Conservation (phyloP, 2,888 invertebrate genomes). For the Campoplex nolae region DNA sequence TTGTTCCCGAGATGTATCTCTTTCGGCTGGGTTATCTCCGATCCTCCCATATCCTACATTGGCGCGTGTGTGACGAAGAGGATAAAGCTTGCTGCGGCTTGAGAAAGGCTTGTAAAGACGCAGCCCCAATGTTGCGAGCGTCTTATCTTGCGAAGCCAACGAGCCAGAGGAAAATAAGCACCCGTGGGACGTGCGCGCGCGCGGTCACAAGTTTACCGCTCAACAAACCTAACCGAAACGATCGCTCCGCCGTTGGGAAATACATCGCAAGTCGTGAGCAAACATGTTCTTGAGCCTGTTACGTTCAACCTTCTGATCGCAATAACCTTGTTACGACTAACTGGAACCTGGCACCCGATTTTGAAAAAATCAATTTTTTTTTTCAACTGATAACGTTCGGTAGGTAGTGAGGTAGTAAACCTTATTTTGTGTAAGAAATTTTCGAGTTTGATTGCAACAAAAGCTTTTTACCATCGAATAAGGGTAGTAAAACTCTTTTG, state of each 20-base stretch:
- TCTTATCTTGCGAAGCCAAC: conserved; percentile 46
- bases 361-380: too few relatives aligned
- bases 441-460: too few relatives aligned
- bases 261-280: conserved; percentile 38
- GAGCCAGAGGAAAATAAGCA: conserved; percentile 32
- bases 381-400: too few relatives aligned
- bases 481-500: too few relatives aligned
- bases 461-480: too few relatives aligned
- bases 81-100: conserved; percentile 35
- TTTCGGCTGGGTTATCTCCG: conserved; percentile 49
- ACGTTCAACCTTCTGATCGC: neutral
- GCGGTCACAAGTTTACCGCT: conserved; percentile 67
- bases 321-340: neutral
- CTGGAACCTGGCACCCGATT: neutral
- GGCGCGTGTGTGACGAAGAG: conserved; percentile 58
- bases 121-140: conserved; percentile 66
- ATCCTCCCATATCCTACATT: conserved; percentile 51
- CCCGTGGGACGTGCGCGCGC: conserved; percentile 73
- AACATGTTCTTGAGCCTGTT: conserved; percentile 40
- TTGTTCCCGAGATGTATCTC: conserved; percentile 61
- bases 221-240: conserved; percentile 66
- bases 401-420: too few relatives aligned
- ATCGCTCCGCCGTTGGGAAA: conserved; percentile 52
- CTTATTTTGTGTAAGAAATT: too few relatives aligned
- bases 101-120: neutral